Base-by-base conservation (phyloP, 2,888 invertebrate species). In the Cenopis cana region DNA sequence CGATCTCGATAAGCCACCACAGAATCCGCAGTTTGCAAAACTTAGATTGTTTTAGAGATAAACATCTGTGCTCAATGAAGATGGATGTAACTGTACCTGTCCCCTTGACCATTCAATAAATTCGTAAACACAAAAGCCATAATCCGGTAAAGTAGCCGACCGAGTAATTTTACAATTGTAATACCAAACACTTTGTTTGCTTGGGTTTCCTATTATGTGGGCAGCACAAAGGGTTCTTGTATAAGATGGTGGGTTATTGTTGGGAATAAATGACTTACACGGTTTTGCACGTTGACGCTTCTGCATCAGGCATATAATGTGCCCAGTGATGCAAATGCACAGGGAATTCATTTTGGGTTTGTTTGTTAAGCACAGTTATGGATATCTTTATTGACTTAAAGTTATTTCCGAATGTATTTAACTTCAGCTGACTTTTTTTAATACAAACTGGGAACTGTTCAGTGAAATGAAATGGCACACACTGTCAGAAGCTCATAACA, bases 61-160 rank as follows among this genome's bases (percentile, higher is more conserved):
- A 91, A 81, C 89, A 92, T 92, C 71, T 71, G 70, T 54, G 33
- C 87, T 91, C 88, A 91, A 91, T 91, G 89, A 87, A 67, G 66
- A 67, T 71, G 56, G 67, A 80, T 82, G 83, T 91, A 91, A 93
- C 91, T 89, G 92, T 93, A 90, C 87, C 88, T 89, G 86, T 81
- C 65, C 76, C 77, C 80, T 81, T 81, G 82, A 82, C 84, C 85
- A 84, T 89, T 88, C 82, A 85, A 84, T 82, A 79, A 79, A 78
- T 79, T 73, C 74, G 70, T 61, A 62, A 50, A 74, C 77, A 90
- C 89, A 90, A 90, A 85, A 80, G 83, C 80, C 77, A 78, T 92
- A 91, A 92, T 92, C 93, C 85, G 88, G 84, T 88, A 92, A 92
- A 91, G 93, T 92, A 91, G 90, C 93, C 93, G 93, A 89, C 86